Evolutionary conservation across 64 coral and sea anemone genomes (phyloP), one percentile per base, ranked within the genome.

Genomic region (Pocillopora damicornis): DNA sequence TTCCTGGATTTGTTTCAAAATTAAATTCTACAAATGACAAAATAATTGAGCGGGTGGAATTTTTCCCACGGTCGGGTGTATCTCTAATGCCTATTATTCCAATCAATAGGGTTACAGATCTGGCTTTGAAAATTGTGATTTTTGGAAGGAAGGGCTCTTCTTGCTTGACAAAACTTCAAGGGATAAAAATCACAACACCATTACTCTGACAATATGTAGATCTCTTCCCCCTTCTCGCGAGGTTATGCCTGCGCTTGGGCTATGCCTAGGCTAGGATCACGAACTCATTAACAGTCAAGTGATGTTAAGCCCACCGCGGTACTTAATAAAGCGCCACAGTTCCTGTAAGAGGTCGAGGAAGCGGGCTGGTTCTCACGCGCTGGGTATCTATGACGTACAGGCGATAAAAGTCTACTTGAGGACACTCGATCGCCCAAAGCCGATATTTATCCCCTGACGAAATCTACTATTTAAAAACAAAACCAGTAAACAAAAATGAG

Each of bases 401-500:
- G 38, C 51, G 35, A 72, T 85, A 85, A 85, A 72, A 85, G 81
- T 71, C 18, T 85, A 72, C 81, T 85, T 63, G 64, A 85, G 58
- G 57, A 66, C 81, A 72, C 81, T 85, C 65, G 10, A 73, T 85
- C 65, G 81, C 37, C 37, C 65, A 22, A 85, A 73, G 81, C 81
- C 81, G 65, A 85, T 85, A 85, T 85, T 85, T 73, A 60, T 66
- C 56, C 23, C 81, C n/a, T 85, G 81, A 85, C 81, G 81, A 85
- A 85, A 85, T 36, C 64, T 57, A 20, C 81, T 85, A 85, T 85
- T 85, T 68, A 72, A 85, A 85, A 73, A 85, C 81, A 42, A 85
- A 85, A 85, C 45, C 81, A 51, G 81, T 85, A 85, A 85, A 85
- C 81, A 85, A 58, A 65, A 67, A n/a, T 85, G 81, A 85, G 81